Base-by-base conservation (phyloP, 2,113 vertebrate species). In the Oreocharis arfaki region DNA sequence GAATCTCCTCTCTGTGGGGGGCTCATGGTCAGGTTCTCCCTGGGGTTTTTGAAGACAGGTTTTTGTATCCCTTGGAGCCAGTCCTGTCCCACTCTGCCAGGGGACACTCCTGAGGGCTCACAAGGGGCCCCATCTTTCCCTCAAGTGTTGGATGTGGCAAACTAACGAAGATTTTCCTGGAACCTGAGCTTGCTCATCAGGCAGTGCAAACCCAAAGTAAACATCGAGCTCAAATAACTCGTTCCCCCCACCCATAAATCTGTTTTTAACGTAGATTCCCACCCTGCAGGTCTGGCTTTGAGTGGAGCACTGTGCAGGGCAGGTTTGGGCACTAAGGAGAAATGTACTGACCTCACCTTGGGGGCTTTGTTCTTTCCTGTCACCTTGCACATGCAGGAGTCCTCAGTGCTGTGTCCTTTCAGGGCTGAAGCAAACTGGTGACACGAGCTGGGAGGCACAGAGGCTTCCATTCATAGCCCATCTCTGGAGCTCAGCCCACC, bases 291-390 rank as follows among this genome's bases (percentile, higher is more conserved):
- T 10, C 60, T 59, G 47, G 68, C 46, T 67, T 16, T 17, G 3
- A 9, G 56, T 11, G 12, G 28, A 2, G 11, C 30, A 27, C 23
- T 3, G 10, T 12, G 30, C 56, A 30, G 70, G 17, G 63, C 67
- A 33, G 55, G 8, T 55, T 28, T 49, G 18, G 24, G 35, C 32
- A 3, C 46, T 11, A 27, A 37, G 49, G 37, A 61, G n/a, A 15
- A 5, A 8, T 0, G 28, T 8, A 5, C 47, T 0, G 0, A 17
- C 3, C 33, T 41, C 11, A 11, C 35, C 23, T 5, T 6, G 13
- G n/a, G 20, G 5, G 10, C 17, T 35, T 39, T 61, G 35, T 19
- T 35, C 44, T 37, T 32, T 64, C 0, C 16, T 77, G 53, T 37
- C 39, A 15, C 52, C 65, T 61, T 12, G 7, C 10, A 5, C 0